Conservation (phyloP, 2,888 invertebrate species). For the Phytoseiulus persimilis region DNA sequence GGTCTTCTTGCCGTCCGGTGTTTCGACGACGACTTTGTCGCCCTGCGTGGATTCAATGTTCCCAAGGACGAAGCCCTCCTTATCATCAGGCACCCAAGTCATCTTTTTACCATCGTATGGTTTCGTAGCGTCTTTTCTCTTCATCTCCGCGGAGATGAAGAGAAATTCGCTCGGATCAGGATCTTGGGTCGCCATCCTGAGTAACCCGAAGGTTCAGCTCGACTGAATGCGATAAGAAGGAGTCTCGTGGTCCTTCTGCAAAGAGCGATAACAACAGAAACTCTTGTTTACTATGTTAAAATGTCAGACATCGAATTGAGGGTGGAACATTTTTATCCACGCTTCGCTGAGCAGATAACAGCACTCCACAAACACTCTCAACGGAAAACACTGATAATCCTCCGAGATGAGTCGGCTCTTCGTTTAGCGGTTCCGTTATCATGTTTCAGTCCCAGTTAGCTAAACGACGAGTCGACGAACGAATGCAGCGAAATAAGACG, state of each 20-base stretch:
- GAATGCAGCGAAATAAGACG: neutral
- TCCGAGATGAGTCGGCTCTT: neutral
- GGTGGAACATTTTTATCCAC: neutral
- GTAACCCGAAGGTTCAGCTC: neutral
- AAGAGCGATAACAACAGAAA: neutral
- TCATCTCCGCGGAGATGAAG: slow-evolving; percentile 88
- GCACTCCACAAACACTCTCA: neutral
- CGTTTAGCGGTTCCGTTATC: no score
- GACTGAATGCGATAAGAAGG: neutral
- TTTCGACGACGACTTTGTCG: slow-evolving; percentile 83
- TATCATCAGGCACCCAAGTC: slow-evolving; percentile 97
- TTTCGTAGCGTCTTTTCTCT: slow-evolving; percentile 94
- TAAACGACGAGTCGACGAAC: neutral
- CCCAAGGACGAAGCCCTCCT: slow-evolving; percentile 92
- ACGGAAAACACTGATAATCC: neutral
- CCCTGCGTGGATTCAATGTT: slow-evolving; percentile 98
- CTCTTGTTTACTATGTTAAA: neutral
- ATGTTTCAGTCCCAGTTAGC: no score
- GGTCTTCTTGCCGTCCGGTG: slow-evolving; percentile 70
- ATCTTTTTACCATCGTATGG: slow-evolving; percentile 99
- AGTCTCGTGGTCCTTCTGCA: slow-evolving; percentile 32
- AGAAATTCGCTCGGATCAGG: slow-evolving; percentile 91
- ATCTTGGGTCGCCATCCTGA: slow-evolving; percentile 54
- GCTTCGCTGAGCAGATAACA: no score
- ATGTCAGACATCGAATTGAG: neutral